Evolutionary conservation across 2,888 invertebrate species (phyloP), one percentile per base, ranked within the genome.

Genomic region (Hymenopus coronatus): DNA sequence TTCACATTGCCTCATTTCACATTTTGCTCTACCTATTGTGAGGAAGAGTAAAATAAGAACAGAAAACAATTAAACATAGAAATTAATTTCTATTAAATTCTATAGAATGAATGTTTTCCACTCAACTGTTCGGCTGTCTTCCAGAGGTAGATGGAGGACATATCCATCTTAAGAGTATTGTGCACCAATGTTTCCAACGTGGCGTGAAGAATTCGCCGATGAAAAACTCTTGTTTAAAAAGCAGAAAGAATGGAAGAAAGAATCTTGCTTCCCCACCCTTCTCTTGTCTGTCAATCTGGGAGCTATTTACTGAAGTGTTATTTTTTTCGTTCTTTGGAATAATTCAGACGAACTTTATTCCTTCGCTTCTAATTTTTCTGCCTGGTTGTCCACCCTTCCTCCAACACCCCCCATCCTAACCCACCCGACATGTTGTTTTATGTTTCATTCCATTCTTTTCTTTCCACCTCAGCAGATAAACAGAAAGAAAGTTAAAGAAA

Each of bases 301-400:
- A 88, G 90, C 90, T 90, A 90, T 90, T 90, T 90, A 90, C 90
- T 90, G 90, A 90, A 90, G 90, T 90, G 90, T 89, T 90, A 89
- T 89, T 90, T 90, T 90, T 90, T 90, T 88, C 84, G 70, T 87
- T 86, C 88, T 87, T 87, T 85, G 87, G 89, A 90, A 90, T 90
- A 90, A 90, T 90, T 90, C 90, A 89, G 88, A 89, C 81, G 89
- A 90, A 90, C 88, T 90, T 90, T 90, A 88, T 83, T 89, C 89
- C 88, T 90, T 89, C 89, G 88, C 84, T 88, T 90, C 84, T 90
- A 90, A 89, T 90, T 90, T 89, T 86, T 88, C 84, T 87, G 82
- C 54, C 84, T 88, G 88, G 84, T 88, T 88, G 87, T 70, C 54
- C 54, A 70, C 54, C 54, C 54, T 70, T 70, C 54, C 20, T 25